Conservation (phyloP, 2,888 invertebrate species). For the Xestia c-nigrum region DNA sequence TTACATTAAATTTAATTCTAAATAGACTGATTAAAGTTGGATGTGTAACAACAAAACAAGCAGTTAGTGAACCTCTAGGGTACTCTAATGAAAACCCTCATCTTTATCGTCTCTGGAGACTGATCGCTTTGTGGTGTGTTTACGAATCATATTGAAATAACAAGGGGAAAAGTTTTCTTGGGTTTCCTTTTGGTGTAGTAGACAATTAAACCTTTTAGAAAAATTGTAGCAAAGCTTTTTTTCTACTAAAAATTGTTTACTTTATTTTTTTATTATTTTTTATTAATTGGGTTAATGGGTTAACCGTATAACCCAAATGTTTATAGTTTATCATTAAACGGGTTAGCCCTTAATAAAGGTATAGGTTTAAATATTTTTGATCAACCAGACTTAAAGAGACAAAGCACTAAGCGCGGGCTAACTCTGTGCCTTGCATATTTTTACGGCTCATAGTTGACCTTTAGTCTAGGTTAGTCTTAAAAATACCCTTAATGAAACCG, state of each 20-base stretch:
- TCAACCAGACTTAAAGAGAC: not conserved
- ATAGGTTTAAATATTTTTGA: not conserved
- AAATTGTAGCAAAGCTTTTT: not conserved
- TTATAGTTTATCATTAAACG: not conserved
- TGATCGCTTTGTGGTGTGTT: conserved; percentile 69
- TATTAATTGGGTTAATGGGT: not conserved
- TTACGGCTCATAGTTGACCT: not conserved
- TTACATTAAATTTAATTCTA: conserved; percentile 17
- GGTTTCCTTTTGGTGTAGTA: conserved; percentile 16
- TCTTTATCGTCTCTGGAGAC: conserved; percentile 65
- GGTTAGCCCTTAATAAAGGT: not conserved
- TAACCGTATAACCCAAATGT: not conserved
- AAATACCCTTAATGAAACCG: not conserved
- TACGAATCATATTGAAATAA: conserved; percentile 49
- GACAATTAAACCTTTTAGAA: conserved; percentile 18
- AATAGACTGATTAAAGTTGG: conserved; percentile 45
- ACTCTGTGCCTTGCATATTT: not conserved
- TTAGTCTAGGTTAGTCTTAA: too few species aligned
- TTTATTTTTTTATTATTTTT: not conserved
- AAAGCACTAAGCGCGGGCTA: not conserved
- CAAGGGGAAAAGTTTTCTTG: conserved; percentile 17
- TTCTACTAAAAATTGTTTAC: not conserved
- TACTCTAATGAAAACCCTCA: conserved; percentile 62
- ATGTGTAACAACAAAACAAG: conserved; percentile 41
- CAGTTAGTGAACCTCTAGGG: conserved; percentile 42